These are phyloP conservation scores for Zoroaster sp. DNA, from an alignment of 53 echinoderm and acorn worm species.

Conservation along the genomic window DNA sequence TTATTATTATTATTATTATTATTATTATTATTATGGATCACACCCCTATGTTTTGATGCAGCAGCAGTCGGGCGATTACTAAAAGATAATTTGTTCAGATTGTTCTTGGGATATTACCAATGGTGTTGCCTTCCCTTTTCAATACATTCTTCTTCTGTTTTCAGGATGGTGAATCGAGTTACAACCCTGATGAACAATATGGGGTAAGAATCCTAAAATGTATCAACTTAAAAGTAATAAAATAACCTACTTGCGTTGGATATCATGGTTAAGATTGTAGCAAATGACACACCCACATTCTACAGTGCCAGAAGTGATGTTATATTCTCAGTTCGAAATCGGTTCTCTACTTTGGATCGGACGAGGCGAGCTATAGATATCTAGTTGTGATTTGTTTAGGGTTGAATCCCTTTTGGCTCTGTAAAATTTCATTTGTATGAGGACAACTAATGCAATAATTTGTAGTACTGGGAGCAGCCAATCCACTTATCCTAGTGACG, in stretches of 20 bases:
- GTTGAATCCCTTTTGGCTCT: no score
- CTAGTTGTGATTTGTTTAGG: no score
- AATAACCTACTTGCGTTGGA: not conserved
- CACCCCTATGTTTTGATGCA: not conserved
- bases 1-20: not conserved
- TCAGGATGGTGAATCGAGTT: not conserved
- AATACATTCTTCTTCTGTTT: not conserved
- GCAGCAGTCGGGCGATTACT: not conserved
- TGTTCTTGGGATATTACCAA: not conserved
- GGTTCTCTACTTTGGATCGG: no score
- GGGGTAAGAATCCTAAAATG: not conserved
- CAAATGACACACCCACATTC: not conserved
- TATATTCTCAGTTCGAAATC: not conserved
- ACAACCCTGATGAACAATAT: not conserved
- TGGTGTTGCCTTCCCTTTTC: not conserved
- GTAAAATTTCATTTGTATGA: no score
- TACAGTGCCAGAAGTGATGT: not conserved
- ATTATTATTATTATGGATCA: not conserved
- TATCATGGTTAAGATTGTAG: not conserved
- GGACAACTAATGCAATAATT: no score
- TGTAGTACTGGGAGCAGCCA: no score
- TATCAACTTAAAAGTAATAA: not conserved
- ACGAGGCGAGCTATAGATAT: no score
- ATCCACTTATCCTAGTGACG: no score
- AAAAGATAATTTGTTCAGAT: not conserved